A percentile compares a stretch with the other conserved stretches of the same genome.
These are phyloP conservation scores for Parotia lawesii DNA, from an alignment of 2,113 vertebrate genomes.

Conservation along the genomic window DNA sequence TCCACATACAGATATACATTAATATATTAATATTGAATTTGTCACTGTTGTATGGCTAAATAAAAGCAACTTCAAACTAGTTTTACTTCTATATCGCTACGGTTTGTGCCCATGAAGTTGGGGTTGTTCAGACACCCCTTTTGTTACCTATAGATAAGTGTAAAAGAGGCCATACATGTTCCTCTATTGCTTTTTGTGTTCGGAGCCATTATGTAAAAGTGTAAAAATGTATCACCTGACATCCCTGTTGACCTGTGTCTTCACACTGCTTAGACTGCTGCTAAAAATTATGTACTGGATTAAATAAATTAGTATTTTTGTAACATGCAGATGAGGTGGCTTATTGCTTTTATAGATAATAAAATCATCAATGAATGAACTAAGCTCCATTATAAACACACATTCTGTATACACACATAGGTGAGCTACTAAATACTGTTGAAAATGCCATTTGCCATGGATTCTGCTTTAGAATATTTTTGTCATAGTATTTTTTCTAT, in stretches of 20 bases:
- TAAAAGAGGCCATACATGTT: not conserved
- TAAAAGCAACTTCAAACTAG: not conserved
- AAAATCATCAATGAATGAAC: not conserved
- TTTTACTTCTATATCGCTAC: not conserved
- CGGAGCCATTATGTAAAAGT: not conserved
- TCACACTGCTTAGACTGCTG: not conserved
- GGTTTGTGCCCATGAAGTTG: not conserved
- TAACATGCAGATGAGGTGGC: not conserved
- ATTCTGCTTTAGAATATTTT: not conserved
- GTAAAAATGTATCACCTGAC: not conserved
- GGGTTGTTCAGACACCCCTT: not conserved
- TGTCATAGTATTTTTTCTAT: not conserved
- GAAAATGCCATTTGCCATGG: not conserved
- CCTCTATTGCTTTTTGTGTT: not conserved
- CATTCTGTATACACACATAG: not conserved
- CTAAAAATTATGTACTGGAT: not conserved
- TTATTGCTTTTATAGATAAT: not conserved
- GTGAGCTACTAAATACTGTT: not conserved
- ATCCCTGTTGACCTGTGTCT: not conserved
- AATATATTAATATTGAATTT: not conserved
- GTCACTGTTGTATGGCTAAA: not conserved
- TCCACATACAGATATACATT: not conserved
- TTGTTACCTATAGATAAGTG: not conserved
- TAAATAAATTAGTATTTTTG: not conserved
- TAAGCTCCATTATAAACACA: not conserved